Base-by-base conservation (phyloP, 2,797 vertebrate species). In the Argya squamiceps region DNA sequence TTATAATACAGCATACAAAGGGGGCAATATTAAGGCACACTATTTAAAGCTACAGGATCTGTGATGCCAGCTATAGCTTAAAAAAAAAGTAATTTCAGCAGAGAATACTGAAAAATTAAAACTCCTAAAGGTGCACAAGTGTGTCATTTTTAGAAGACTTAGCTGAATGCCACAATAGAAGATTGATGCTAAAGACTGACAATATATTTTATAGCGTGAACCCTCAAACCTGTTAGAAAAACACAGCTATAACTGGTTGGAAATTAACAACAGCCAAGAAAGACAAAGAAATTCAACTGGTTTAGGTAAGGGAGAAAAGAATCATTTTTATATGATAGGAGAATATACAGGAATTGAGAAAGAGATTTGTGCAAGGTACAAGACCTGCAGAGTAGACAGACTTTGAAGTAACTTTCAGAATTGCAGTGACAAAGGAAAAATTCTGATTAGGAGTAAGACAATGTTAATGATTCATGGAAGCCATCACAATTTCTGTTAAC, bases 1-100 rank as follows among this genome's bases (percentile, higher is more conserved):
- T 98, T 98, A 98, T 91, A 95, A 96, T 92, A 77, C 91, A 96
- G 97, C 95, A 94, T 93, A 96, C 92, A 94, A 97, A 97, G 92
- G 97, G 95, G 88, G 91, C 67, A 89, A 94, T 90, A 93, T 93
- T 94, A 96, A 93, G 91, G 89, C 79, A 97, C 80, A 91, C 95
- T 95, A 92, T 96, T 97, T 97, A 97, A 97, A 97, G 92, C 96
- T 88, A 62, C 78, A 73, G 69, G 89, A 92, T 89, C 89, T 65
- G 88, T 92, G 74, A 65, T 81, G 60, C 84, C 83, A 94, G 89
- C 88, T 65, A 87, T 67, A 84, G 89, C 88, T 75, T 84, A 85
- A 79, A 96, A 88, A 91, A 47, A 91, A 64, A 53, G 67, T 46
- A 85, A 92, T 96, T 96, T 93, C 91, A 91, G 64, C 50, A 71